phyloP scores from a whole-genome alignment of 1,140 invertebrate species.

The Rhynchophorus ferrugineus region DNA sequence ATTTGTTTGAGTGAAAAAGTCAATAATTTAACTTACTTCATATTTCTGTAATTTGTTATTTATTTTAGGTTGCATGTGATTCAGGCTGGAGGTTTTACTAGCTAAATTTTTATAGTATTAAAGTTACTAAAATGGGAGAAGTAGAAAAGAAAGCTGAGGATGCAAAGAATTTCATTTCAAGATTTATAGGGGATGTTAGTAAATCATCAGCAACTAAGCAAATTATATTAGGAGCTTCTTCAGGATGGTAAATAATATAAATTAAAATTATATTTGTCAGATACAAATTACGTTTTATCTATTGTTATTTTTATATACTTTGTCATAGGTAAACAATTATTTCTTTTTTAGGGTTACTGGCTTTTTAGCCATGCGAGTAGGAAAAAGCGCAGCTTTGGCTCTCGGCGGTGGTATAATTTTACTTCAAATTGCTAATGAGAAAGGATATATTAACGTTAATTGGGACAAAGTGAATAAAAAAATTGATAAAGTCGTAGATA shows the following conservation, averaged over 20 bases:
- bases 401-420: constrained; percentile 83
- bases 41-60: no score
- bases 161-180: constrained; percentile 50
- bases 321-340: neutral
- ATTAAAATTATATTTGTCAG: neutral
- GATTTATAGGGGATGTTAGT: constrained; percentile 67
- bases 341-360: constrained; percentile 67
- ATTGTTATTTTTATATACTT: constrained; percentile 6
- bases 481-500: constrained; percentile 72
- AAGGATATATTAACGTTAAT: constrained; percentile 87
- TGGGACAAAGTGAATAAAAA: constrained; percentile 80
- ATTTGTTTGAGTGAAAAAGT: no score
- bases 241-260: constrained; percentile 67
- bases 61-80: no score
- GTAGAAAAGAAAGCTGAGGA: constrained; percentile 26
- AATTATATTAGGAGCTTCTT: constrained; percentile 72
- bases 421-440: constrained; percentile 81
- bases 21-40: no score
- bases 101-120: neutral
- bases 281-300: neutral
- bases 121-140: constrained; percentile 23
- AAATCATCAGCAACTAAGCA: constrained; percentile 81
- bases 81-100: no score
- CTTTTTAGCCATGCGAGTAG: constrained; percentile 84
- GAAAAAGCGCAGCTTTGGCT: constrained; percentile 81